These are phyloP conservation scores for Strix aluco DNA, from an alignment of 2,113 vertebrate species.

Conservation along the genomic window DNA sequence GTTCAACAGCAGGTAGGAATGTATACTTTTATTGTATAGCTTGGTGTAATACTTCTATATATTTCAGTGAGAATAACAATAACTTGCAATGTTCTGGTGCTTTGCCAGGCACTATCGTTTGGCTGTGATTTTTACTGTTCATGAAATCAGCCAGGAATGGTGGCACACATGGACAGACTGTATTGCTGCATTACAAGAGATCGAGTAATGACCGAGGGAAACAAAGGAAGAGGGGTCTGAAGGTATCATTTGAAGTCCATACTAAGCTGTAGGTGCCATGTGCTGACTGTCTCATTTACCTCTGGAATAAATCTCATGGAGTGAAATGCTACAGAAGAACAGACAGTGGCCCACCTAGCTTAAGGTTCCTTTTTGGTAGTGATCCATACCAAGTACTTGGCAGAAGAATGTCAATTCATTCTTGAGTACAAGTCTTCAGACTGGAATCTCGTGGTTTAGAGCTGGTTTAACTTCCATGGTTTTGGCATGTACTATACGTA, in stretches of 20 bases:
- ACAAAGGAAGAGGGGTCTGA: neutral
- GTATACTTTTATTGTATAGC: neutral
- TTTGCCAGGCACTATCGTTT: neutral
- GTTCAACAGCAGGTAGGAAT: neutral
- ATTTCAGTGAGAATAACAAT: neutral
- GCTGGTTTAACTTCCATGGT: neutral
- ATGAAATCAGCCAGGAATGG: neutral
- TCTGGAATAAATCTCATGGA: neutral
- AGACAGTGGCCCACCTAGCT: neutral
- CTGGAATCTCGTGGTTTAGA: neutral
- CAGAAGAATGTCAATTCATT: neutral
- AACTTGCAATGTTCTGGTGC: neutral
- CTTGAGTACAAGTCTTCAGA: neutral
- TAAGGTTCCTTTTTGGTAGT: neutral
- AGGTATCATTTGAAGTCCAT: neutral
- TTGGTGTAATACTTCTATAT: neutral
- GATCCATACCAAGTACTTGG: neutral
- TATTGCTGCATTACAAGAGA: fast-evolving
- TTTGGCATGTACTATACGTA: neutral
- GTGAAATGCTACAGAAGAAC: neutral
- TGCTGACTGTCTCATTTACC: neutral
- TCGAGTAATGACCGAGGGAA: fast-evolving
- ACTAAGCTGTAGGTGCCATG: fast-evolving
- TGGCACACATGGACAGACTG: fast-evolving
- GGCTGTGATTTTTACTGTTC: neutral